Base-by-base conservation (phyloP, 2,888 invertebrate species). In the Sipunculus nudus region DNA sequence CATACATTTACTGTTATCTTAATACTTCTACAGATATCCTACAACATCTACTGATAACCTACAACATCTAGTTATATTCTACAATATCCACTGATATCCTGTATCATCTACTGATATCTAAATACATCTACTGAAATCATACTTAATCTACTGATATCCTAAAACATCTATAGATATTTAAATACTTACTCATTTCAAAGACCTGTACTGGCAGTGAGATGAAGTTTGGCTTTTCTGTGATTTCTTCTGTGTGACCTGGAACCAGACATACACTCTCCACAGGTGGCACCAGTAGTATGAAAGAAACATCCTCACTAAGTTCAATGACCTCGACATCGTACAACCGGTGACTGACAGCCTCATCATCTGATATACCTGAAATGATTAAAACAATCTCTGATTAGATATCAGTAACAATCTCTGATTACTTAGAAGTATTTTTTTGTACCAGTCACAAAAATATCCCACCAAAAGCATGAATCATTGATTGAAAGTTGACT, bases 291-390 rank as follows among this genome's bases (percentile, higher is more conserved):
- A 97, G 88, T 77, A 98, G 89, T 3, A 99, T 87, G 75, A 98
- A 92, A 54, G 95, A 93, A 43, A 98, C 94, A 70, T 96, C 93
- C 55, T 88, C 88, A 75, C 92, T 93, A 29, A 97, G 87, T 84
- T 98, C 96, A 66, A 98, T 90, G 39, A 98, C 92, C 86, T 98
- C 97, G 5, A 91, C 88, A 79, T 96, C 94, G 84, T 95, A 98
- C 57, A 98, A 86, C 74, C 96, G 75, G 63, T 84, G 83, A 19
- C 72, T 75, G 19, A 71, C 63, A 10, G 73, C 75, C 31, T 78
- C 68, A 46, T 77, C 77, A 32, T 75, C 73, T n/a, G 72, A 65
- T 43, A 84, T 71, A 62, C 78, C 78, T 76, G 59, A 13, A 67
- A 61, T n/a, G 16, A 56, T 23, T 47, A 41, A 53, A 10, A 43